Evolutionary conservation across 1,140 invertebrate genomes (phyloP).

Genomic region (Caerostris extrusa): DNA sequence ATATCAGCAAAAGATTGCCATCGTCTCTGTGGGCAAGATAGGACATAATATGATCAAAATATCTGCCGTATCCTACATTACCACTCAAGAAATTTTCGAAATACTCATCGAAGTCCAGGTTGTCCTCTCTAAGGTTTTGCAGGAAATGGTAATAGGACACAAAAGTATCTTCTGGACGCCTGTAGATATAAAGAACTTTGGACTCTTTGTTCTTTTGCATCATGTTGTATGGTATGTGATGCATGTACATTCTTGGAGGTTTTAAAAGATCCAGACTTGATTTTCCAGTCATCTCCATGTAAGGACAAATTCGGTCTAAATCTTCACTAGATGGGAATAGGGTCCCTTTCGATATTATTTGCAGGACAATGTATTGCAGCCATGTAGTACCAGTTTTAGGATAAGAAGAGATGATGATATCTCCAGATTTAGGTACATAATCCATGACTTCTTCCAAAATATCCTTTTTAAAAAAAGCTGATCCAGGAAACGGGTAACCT

Average conservation of each 20-base stretch:
- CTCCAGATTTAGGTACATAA: conserved; percentile 68
- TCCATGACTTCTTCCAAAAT: conserved; percentile 67
- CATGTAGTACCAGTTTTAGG: conserved; percentile 79
- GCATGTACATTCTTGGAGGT: conserved; percentile 82
- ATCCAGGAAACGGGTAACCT: neutral
- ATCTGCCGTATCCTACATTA: conserved; percentile 68
- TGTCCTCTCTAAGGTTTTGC: neutral
- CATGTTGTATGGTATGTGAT: conserved; percentile 89
- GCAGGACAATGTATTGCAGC: conserved; percentile 76
- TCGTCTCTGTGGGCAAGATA: conserved; percentile 78
- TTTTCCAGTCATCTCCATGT: conserved; percentile 68
- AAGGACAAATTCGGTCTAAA: conserved; percentile 16
- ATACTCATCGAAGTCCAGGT: conserved; percentile 62
- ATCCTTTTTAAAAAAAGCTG: neutral
- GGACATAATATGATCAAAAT: conserved; percentile 79
- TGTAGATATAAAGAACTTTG: conserved; percentile 83
- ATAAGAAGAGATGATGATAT: conserved; percentile 78
- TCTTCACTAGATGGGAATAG: conserved; percentile 49
- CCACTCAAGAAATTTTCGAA: conserved; percentile 74
- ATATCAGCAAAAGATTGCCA: conserved; percentile 78
- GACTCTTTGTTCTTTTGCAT: conserved; percentile 83
- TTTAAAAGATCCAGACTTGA: neutral
- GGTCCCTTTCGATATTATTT: conserved; percentile 61
- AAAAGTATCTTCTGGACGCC: conserved; percentile 75
- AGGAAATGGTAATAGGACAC: conserved; percentile 75